A percentile compares a stretch with the other conserved stretches of the same genome.
These are phyloP conservation scores for Cynopterus sphinx DNA, from an alignment of 2,797 vertebrate species.

Conservation along the genomic window DNA sequence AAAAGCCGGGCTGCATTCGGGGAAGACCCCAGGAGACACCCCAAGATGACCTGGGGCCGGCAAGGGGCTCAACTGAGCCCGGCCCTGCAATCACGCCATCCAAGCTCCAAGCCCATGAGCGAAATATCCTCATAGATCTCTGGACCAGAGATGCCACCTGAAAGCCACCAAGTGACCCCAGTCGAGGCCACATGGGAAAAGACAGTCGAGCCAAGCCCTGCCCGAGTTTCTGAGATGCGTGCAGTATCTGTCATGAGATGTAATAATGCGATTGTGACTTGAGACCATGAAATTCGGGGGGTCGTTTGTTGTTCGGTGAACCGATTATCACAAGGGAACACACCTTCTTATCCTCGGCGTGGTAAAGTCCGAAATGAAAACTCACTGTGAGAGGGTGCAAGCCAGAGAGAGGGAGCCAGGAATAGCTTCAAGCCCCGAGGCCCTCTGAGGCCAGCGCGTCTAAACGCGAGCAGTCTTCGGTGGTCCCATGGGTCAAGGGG, in stretches of 20 bases:
- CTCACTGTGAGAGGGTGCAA: not conserved
- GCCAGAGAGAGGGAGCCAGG: not conserved
- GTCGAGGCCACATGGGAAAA: not conserved
- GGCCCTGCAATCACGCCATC: not conserved
- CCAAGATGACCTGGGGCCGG: not conserved
- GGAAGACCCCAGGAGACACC: not conserved
- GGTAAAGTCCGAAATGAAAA: not conserved
- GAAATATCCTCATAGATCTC: not conserved
- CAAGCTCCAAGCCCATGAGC: not conserved
- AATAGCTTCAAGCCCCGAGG: not conserved
- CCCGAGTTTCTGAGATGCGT: not conserved
- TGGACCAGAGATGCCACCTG: not conserved
- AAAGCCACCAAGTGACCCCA: not conserved
- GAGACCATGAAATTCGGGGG: not conserved
- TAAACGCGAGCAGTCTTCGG: not conserved
- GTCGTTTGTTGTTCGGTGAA: not conserved
- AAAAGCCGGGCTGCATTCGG: not conserved
- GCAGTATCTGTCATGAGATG: not conserved
- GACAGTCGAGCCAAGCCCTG: not conserved
- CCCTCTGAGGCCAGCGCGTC: not conserved
- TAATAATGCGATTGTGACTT: not conserved
- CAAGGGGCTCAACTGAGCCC: not conserved
- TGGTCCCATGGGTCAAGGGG: not conserved
- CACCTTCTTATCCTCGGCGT: not conserved
- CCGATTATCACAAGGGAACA: not conserved